phyloP scores from a whole-genome alignment of 2,888 invertebrate genomes.

The Hofmannophila pseudospretella region DNA sequence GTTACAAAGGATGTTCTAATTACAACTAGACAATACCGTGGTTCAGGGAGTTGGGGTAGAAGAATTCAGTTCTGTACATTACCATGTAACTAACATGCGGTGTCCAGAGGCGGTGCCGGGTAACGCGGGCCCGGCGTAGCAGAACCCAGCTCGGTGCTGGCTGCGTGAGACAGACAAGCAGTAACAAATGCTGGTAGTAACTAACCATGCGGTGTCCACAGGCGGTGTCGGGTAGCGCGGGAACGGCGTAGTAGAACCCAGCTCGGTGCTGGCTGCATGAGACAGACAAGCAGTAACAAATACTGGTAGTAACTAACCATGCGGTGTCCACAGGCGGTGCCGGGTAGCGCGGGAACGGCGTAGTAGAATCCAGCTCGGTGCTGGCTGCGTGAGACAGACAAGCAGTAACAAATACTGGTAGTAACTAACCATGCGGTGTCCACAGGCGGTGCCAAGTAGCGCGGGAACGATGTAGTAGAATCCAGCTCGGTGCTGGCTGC shows the following conservation, averaged over 20 bases:
- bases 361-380: conserved; percentile 85
- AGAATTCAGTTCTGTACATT: conserved; percentile 85
- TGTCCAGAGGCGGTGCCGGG: conserved; percentile 87
- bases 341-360: conserved; percentile 90
- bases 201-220: conserved; percentile 81
- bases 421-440: too few species aligned
- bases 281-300: too few species aligned
- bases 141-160: conserved; percentile 84
- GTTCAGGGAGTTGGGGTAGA: conserved; percentile 88
- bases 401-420: too few species aligned
- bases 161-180: too few species aligned
- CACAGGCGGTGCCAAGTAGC: too few species aligned
- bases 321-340: too few species aligned
- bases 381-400: too few species aligned
- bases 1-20: too few species aligned
- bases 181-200: too few species aligned
- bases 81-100: conserved; percentile 71
- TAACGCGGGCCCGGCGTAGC: conserved; percentile 88
- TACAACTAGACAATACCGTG: conserved; percentile 88
- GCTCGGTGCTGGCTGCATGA: conserved; percentile 85
- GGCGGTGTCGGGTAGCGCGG: conserved; percentile 88
- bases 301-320: too few species aligned
- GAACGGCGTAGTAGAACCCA: conserved; percentile 87
- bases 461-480: too few species aligned
- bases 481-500: too few species aligned